phyloP scores from a whole-genome alignment of 2,113 vertebrate genomes.

The Orcinus orca region DNA sequence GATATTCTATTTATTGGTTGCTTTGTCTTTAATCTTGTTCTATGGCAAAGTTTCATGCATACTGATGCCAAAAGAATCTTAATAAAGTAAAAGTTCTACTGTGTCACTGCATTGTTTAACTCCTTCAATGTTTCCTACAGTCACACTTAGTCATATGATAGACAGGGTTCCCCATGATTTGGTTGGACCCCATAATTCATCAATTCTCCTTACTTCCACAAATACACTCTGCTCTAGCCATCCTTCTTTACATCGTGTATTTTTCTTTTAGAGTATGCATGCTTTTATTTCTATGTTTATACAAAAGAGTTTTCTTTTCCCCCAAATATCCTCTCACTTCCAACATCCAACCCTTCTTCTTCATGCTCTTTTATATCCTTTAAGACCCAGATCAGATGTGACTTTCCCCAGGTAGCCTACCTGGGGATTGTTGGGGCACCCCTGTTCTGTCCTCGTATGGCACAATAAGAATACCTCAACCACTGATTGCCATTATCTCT shows the following conservation, averaged over 20 bases:
- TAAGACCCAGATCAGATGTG: not conserved
- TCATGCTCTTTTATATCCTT: not conserved
- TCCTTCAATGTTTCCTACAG: not conserved
- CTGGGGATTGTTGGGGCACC: not conserved
- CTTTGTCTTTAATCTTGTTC: not conserved
- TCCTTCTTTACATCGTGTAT: not conserved
- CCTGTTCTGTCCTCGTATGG: not conserved
- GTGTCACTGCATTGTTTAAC: not conserved
- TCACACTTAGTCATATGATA: not conserved
- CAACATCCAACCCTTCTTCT: not conserved
- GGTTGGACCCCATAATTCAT: not conserved
- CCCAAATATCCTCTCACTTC: not conserved
- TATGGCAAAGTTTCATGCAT: not conserved
- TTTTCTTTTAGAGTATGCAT: not conserved
- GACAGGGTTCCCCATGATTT: not conserved
- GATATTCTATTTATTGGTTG: not conserved
- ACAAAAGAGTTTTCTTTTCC: not conserved
- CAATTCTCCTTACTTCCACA: not conserved
- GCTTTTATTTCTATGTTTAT: not conserved
- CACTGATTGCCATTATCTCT: not conserved
- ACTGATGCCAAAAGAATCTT: not conserved
- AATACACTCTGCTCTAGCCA: not conserved
- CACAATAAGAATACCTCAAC: not conserved
- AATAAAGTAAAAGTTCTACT: not conserved
- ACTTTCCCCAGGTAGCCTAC: not conserved